phyloP scores from a whole-genome alignment of 2,888 invertebrate species.

The Neoitamus cyanurus region DNA sequence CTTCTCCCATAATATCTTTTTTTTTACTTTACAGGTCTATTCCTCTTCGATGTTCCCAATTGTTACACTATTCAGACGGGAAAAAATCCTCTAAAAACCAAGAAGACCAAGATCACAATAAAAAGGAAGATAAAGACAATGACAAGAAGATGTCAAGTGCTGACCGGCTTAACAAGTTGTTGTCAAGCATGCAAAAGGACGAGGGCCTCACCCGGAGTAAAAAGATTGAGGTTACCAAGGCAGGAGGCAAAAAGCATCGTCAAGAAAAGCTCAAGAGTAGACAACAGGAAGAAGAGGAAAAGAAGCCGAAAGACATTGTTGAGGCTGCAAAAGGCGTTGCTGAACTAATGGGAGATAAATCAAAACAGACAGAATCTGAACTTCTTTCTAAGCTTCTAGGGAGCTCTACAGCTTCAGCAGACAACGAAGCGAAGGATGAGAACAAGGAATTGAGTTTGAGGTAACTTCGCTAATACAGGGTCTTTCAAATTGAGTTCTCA shows the following conservation, averaged over 20 bases:
- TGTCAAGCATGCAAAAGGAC: slow-evolving; percentile 63
- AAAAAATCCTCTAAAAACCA: background rate
- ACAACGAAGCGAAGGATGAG: background rate
- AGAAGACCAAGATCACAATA: background rate
- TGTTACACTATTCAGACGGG: slow-evolving; percentile 28
- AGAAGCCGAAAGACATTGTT: slow-evolving; percentile 58
- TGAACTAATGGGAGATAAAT: slow-evolving; percentile 71
- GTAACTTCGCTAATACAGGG: too few species aligned
- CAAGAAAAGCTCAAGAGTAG: slow-evolving; percentile 46
- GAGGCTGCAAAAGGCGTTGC: slow-evolving; percentile 80
- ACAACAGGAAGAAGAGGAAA: slow-evolving; percentile 54
- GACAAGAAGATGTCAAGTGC: background rate
- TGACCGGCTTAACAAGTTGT: slow-evolving; percentile 57
- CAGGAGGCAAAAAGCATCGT: slow-evolving; percentile 57
- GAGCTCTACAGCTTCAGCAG: background rate
- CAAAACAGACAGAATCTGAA: slow-evolving; percentile 74
- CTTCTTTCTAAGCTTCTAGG: slow-evolving; percentile 75
- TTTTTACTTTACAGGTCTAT: background rate
- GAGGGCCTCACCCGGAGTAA: slow-evolving; percentile 54
- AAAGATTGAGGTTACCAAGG: slow-evolving; percentile 58
- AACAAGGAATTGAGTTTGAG: slow-evolving; percentile 58
- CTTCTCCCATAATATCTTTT: background rate
- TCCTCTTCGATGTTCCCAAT: background rate
- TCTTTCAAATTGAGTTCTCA: too few species aligned
- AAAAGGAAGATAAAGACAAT: background rate